These are phyloP conservation scores for Pelodytes ibericus DNA, from an alignment of 2,797 vertebrate genomes.

Conservation along the genomic window DNA sequence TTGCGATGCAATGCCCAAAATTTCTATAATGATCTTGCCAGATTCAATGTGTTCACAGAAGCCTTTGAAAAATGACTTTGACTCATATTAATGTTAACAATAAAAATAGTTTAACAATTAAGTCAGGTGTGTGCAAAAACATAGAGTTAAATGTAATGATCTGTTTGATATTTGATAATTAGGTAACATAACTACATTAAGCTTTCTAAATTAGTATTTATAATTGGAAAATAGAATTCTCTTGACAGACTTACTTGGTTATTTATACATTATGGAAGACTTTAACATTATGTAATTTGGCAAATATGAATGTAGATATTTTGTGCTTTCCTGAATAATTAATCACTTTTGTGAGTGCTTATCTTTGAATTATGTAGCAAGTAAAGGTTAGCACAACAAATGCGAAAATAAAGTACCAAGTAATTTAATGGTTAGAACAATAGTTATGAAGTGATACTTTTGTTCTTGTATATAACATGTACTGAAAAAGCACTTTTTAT, in stretches of 20 bases:
- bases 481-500: not conserved
- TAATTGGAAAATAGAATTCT: conserved; percentile 35
- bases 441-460: not conserved
- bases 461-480: not conserved
- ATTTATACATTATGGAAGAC: conserved; percentile 59
- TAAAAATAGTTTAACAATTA: conserved; percentile 56
- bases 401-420: not conserved
- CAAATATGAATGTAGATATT: conserved; percentile 47
- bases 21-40: conserved; percentile 64
- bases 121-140: conserved; percentile 56
- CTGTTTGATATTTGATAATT: conserved; percentile 25
- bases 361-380: conserved; percentile 36
- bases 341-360: conserved; percentile 45
- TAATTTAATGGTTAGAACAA: conserved; percentile 8
- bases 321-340: conserved; percentile 62
- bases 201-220: conserved; percentile 33
- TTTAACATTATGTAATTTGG: conserved; percentile 58
- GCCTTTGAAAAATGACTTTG: conserved; percentile 58
- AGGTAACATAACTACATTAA: conserved; percentile 25
- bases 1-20: conserved; percentile 65
- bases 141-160: conserved; percentile 25
- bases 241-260: conserved; percentile 51
- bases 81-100: conserved; percentile 60
- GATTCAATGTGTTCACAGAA: conserved; percentile 59
- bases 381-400: conserved; percentile 24